phyloP scores from a whole-genome alignment of 2,797 vertebrate genomes.

The Rousettus madagascariensis region DNA sequence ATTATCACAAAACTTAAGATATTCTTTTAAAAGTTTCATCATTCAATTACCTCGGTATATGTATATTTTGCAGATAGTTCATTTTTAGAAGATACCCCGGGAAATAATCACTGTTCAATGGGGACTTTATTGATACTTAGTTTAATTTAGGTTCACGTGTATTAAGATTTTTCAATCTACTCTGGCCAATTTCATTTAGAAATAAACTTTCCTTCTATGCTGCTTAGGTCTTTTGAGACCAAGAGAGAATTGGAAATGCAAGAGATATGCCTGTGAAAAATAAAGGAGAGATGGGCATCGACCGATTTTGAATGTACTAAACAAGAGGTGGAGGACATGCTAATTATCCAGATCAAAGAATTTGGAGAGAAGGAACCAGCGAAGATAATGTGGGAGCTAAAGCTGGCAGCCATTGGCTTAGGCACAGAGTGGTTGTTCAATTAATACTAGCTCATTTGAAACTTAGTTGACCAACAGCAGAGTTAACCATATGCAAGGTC shows the following conservation, averaged over 20 bases:
- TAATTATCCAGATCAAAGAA: constrained; percentile 30
- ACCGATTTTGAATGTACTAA: background rate
- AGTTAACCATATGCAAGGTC: constrained; percentile 30
- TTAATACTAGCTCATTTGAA: constrained; percentile 35
- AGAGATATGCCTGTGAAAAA: background rate
- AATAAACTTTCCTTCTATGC: background rate
- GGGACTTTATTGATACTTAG: background rate
- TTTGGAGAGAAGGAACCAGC: background rate
- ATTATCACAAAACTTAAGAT: constrained; percentile 7
- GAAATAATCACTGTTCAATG: background rate
- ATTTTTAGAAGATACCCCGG: background rate
- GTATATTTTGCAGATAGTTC: constrained; percentile 8
- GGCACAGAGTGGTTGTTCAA: background rate
- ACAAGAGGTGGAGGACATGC: background rate
- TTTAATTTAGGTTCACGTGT: constrained; percentile 43
- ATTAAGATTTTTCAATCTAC: constrained; percentile 39
- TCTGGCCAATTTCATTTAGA: background rate
- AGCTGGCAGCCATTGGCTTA: constrained; percentile 12
- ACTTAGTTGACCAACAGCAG: constrained; percentile 23
- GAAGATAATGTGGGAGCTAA: background rate
- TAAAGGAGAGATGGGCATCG: background rate
- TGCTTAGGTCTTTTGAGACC: background rate
- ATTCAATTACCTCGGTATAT: background rate
- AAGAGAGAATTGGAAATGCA: background rate
- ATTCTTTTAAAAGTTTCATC: background rate